Percentiles rank a stretch among this genome's conserved stretches.
phyloP scores from a whole-genome alignment of 2,113 vertebrate species.

The Orthonyx spaldingii region DNA sequence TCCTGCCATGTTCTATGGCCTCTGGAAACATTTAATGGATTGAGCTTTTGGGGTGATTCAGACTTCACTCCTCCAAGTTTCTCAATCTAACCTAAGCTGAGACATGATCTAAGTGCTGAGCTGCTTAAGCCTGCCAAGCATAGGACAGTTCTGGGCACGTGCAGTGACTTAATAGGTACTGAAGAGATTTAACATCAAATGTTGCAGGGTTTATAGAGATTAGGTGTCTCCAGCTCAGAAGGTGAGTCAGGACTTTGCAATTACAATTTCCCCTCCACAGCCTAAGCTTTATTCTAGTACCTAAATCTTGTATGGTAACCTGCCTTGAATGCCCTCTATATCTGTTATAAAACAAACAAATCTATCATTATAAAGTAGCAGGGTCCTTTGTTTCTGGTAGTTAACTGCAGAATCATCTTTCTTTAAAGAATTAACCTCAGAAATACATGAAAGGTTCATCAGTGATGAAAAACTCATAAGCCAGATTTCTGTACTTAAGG shows the following conservation, averaged over 20 bases:
- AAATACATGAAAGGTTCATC: not conserved
- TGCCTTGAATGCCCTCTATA: not conserved
- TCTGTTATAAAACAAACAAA: not conserved
- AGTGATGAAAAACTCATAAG: not conserved
- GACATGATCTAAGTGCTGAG: conserved; percentile 44
- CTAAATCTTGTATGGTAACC: not conserved
- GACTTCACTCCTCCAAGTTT: conserved; percentile 12
- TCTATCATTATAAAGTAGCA: not conserved
- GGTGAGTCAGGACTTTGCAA: conserved; percentile 40
- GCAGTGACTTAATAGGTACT: conserved; percentile 52
- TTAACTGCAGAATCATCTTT: not conserved
- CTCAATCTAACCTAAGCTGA: conserved; percentile 46
- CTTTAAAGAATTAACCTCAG: not conserved
- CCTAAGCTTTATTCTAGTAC: not conserved
- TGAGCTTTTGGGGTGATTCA: conserved; percentile 29
- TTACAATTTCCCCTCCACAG: not conserved
- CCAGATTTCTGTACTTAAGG: not conserved
- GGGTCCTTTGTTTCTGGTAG: not conserved
- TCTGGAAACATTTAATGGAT: not conserved
- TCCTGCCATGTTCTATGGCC: not conserved
- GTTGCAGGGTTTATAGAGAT: conserved; percentile 27
- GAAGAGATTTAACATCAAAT: conserved; percentile 59
- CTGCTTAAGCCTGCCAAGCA: conserved; percentile 9
- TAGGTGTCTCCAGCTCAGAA: conserved; percentile 40
- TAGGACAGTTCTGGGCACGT: conserved; percentile 56